Percentiles rank a stretch among this genome's conserved stretches.
These are phyloP conservation scores for Crypturellus tataupa DNA, from an alignment of 2,797 vertebrate genomes.

Conservation along the genomic window DNA sequence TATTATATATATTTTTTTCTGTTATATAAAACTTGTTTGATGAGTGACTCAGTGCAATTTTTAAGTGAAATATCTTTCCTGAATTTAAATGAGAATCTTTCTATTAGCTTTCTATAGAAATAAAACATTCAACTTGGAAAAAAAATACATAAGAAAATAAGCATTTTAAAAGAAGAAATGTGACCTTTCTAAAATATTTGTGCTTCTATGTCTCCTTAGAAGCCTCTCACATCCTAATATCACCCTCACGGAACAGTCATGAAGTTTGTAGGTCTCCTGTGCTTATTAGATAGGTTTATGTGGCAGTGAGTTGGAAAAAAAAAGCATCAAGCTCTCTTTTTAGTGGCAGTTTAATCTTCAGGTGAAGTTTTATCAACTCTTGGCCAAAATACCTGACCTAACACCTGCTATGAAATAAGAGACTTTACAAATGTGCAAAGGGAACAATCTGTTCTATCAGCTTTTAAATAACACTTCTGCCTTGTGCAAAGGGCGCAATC, in stretches of 20 bases:
- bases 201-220: background rate
- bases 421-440: background rate
- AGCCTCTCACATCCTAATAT: background rate
- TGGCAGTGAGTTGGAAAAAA: background rate
- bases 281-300: background rate
- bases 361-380: background rate
- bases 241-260: background rate
- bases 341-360: background rate
- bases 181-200: background rate
- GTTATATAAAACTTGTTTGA: background rate
- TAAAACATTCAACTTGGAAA: background rate
- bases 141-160: background rate
- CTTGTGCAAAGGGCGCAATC: too few relatives aligned
- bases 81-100: conserved; percentile 8
- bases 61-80: background rate
- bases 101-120: background rate
- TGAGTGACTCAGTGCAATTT: background rate
- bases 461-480: too few relatives aligned
- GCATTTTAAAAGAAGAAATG: background rate
- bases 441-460: background rate
- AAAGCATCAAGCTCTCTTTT: background rate
- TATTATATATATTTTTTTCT: background rate
- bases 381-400: background rate
- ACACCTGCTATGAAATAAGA: background rate
- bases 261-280: background rate